Percentiles rank a stretch among this genome's conserved stretches.
phyloP scores from a whole-genome alignment of 1,140 invertebrate genomes.

The Pseudomyrmex sp. region DNA sequence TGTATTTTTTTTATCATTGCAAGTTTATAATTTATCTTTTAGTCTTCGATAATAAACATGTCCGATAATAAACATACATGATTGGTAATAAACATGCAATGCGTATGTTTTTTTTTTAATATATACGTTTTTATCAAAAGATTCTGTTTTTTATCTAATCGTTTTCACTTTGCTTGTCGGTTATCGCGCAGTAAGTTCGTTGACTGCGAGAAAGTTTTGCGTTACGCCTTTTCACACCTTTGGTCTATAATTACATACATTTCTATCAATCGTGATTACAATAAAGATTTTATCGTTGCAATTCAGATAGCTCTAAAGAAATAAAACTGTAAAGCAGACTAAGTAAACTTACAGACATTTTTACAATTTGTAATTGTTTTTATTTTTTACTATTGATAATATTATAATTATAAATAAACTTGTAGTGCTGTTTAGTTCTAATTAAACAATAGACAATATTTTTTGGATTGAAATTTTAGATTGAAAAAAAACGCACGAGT shows the following conservation, averaged over 20 bases:
- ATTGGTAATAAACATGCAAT: background rate
- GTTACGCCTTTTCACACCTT: slow-evolving; percentile 44
- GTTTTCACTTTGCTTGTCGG: slow-evolving; percentile 55
- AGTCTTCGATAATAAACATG: background rate
- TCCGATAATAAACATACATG: background rate
- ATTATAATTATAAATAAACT: background rate
- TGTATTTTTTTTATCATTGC: too few relatives aligned
- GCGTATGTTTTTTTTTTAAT: background rate
- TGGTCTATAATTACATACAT: slow-evolving; percentile 26
- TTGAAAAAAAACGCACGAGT: background rate
- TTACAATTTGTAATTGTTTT: background rate
- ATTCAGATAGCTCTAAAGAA: background rate
- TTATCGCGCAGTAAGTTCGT: slow-evolving; percentile 48
- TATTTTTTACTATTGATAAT: too few relatives aligned
- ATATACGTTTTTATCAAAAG: background rate
- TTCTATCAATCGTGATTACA: slow-evolving; percentile 37
- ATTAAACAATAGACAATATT: background rate
- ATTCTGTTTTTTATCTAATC: slow-evolving; percentile 47
- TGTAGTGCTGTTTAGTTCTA: background rate
- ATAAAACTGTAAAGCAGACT: background rate
- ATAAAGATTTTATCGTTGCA: background rate
- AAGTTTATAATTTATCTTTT: too few relatives aligned
- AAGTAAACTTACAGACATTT: background rate
- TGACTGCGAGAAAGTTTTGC: slow-evolving; percentile 59
- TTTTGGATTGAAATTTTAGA: background rate